These are phyloP conservation scores for Anoplophora glabripennis DNA, from an alignment of 1,140 invertebrate species.

Conservation along the genomic window DNA sequence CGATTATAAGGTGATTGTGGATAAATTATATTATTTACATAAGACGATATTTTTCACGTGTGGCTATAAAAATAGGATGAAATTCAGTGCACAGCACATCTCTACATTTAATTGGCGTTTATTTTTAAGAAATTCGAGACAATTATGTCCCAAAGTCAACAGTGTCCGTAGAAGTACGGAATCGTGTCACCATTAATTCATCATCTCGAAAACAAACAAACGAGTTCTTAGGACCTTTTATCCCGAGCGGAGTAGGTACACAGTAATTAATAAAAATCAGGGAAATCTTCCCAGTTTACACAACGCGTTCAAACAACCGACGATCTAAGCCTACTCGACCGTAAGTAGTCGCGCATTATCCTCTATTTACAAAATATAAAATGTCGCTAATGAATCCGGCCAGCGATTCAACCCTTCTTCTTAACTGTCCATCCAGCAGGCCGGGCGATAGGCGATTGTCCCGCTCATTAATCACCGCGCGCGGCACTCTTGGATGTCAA, in stretches of 20 bases:
- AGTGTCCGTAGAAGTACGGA: no score
- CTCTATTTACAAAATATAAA: conserved; percentile 45
- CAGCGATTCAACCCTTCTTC: conserved; percentile 39
- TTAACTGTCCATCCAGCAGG: conserved; percentile 27
- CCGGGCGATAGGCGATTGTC: conserved; percentile 44
- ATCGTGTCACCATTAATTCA: no score
- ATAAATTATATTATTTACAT: no score
- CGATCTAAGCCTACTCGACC: not conserved
- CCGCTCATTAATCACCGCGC: conserved; percentile 48
- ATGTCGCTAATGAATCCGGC: conserved; percentile 42
- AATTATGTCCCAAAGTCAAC: no score
- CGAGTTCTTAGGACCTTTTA: conserved; percentile 10
- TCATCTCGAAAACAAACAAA: not conserved
- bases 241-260: not conserved
- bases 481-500: conserved; percentile 47
- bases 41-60: no score
- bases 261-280: conserved; percentile 38
- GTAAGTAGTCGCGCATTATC: conserved; percentile 24
- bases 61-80: no score
- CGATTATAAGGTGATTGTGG: no score
- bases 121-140: no score
- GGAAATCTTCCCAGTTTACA: conserved; percentile 6
- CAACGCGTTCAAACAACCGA: conserved; percentile 14
- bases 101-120: no score
- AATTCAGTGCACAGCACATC: no score